phyloP scores from a whole-genome alignment of 2,888 invertebrate species.

The Sacculina carcini region DNA sequence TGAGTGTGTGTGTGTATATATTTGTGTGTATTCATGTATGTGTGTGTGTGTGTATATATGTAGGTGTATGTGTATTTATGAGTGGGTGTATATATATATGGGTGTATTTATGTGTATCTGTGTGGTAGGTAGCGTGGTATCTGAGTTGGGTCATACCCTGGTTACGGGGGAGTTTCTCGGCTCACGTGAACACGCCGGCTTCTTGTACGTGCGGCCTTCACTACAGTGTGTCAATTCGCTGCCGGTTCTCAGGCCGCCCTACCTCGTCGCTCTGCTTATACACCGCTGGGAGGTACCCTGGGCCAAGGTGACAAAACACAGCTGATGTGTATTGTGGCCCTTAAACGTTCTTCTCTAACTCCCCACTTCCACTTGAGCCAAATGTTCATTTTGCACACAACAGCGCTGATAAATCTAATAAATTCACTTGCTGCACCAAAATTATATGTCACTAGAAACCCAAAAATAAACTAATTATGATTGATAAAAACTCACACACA shows the following conservation, averaged over 20 bases:
- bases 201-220: constrained; percentile 49
- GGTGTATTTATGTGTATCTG: too few species aligned
- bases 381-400: too few species aligned
- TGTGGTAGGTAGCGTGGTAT: constrained; percentile 34
- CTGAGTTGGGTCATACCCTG: constrained; percentile 39
- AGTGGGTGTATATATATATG: too few species aligned
- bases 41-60: constrained; percentile 6
- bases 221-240: constrained; percentile 55
- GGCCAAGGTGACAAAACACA: constrained; percentile 63
- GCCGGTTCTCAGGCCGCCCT: constrained; percentile 41
- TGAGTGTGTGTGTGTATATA: too few species aligned
- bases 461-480: not conserved
- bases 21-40: too few species aligned
- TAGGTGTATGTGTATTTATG: not conserved
- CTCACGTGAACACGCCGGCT: constrained; percentile 47
- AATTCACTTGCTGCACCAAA: too few species aligned
- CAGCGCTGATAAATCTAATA: too few species aligned
- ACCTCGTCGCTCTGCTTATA: constrained; percentile 46
- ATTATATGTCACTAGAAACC: too few species aligned
- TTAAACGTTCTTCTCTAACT: too few species aligned
- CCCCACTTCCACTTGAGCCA: too few species aligned
- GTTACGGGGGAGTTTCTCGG: constrained; percentile 34
- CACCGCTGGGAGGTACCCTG: constrained; percentile 55
- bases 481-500: too few species aligned
- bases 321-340: constrained; percentile 19